These are phyloP conservation scores for Ceratothoa steindachneri DNA, from an alignment of 2,888 invertebrate species.

Conservation along the genomic window DNA sequence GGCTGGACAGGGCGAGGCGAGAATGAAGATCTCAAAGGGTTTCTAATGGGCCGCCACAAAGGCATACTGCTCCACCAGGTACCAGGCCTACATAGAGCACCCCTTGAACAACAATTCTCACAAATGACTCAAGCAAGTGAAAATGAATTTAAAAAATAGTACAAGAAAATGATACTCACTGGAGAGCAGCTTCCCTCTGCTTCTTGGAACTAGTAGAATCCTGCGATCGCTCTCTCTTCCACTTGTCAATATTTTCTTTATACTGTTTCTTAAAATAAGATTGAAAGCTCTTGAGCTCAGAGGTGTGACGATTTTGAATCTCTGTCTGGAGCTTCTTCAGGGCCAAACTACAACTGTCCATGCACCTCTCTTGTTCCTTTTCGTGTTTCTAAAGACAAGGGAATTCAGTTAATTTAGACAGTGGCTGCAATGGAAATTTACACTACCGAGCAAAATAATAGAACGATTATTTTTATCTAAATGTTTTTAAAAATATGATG, in stretches of 20 bases:
- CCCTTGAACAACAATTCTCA: too few relatives aligned
- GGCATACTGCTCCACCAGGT: too few relatives aligned
- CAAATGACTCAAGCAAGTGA: too few relatives aligned
- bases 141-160: too few relatives aligned
- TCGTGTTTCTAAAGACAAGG: conserved; percentile 41
- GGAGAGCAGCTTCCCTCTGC: conserved; percentile 82
- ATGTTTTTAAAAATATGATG: neutral
- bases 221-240: conserved; percentile 88
- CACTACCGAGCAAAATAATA: neutral
- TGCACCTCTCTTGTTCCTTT: conserved; percentile 46
- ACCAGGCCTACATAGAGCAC: too few relatives aligned
- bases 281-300: conserved; percentile 85
- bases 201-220: conserved; percentile 88
- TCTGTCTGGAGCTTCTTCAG: conserved; percentile 93
- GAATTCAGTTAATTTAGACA: neutral
- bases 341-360: conserved; percentile 51
- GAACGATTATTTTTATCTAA: neutral
- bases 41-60: too few relatives aligned
- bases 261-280: conserved; percentile 93
- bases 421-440: too few relatives aligned
- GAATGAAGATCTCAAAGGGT: too few relatives aligned
- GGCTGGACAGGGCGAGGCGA: too few relatives aligned
- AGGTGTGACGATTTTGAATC: conserved; percentile 78
- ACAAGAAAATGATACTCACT: too few relatives aligned
- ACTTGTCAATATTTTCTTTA: conserved; percentile 85